phyloP scores from a whole-genome alignment of 2,888 invertebrate species.

The Perdita meconis region DNA sequence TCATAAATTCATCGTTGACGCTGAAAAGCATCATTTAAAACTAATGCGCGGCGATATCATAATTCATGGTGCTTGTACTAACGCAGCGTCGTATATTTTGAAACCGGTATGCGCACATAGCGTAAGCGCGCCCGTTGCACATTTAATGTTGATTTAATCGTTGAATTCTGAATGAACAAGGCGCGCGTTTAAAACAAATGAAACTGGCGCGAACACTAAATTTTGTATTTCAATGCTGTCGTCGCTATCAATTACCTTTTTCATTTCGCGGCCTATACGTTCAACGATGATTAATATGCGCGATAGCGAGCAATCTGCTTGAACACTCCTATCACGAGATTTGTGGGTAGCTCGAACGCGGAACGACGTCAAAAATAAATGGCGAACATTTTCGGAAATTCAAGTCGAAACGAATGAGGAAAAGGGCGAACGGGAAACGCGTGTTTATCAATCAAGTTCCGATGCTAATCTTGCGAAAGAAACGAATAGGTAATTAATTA shows the following conservation, averaged over 20 bases:
- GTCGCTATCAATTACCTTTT: slow-evolving; percentile 23
- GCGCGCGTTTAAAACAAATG: slow-evolving; percentile 33
- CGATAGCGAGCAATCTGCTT: not conserved
- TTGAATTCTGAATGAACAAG: slow-evolving; percentile 21
- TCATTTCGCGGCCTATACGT: not conserved
- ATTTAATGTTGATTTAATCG: slow-evolving; percentile 57
- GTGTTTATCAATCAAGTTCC: too few species aligned
- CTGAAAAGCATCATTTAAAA: slow-evolving; percentile 54
- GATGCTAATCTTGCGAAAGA: too few species aligned
- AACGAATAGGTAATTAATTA: too few species aligned
- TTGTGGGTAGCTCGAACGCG: not conserved
- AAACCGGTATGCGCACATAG: slow-evolving; percentile 26
- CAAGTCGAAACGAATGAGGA: not conserved
- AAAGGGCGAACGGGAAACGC: too few species aligned
- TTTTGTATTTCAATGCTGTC: slow-evolving; percentile 29
- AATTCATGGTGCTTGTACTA: slow-evolving; percentile 40
- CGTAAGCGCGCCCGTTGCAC: slow-evolving; percentile 15
- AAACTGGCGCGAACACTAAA: slow-evolving; percentile 20
- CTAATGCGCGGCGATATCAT: slow-evolving; percentile 51
- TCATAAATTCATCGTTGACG: slow-evolving; percentile 55
- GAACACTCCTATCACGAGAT: slow-evolving; percentile 19
- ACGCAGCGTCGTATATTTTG: slow-evolving; percentile 24
- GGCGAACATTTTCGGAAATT: slow-evolving; percentile 6
- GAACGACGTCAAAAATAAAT: slow-evolving; percentile 4
- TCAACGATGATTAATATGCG: not conserved